These are phyloP conservation scores for Drosophila repleta DNA, from an alignment of 1,140 invertebrate genomes.

Conservation along the genomic window DNA sequence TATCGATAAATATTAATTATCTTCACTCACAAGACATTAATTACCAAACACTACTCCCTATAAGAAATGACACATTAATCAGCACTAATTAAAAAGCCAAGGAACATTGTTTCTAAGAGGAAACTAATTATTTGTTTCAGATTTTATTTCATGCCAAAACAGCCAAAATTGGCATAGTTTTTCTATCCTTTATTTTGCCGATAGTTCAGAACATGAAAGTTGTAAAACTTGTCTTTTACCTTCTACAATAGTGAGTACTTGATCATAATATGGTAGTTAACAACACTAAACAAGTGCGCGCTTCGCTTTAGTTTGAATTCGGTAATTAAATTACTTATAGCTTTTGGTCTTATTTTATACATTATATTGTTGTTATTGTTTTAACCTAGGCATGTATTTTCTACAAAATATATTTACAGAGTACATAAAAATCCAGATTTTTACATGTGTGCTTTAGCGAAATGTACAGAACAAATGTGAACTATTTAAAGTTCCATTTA, in stretches of 20 bases:
- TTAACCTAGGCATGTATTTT: slow-evolving; percentile 27
- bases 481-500: not conserved
- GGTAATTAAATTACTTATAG: not conserved
- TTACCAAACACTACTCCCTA: too few species aligned
- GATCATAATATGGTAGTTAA: too few species aligned
- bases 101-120: too few species aligned
- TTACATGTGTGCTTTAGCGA: slow-evolving; percentile 19
- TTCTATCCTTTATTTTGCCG: too few species aligned
- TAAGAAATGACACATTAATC: not conserved
- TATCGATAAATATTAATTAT: slow-evolving; percentile 1
- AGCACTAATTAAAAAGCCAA: not conserved
- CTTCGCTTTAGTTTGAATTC: too few species aligned
- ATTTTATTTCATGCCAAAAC: too few species aligned
- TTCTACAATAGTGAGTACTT: too few species aligned
- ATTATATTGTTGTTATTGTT: slow-evolving; percentile 2
- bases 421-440: slow-evolving; percentile 33
- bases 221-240: too few species aligned
- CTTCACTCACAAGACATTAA: not conserved
- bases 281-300: too few species aligned
- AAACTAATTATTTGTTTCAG: too few species aligned
- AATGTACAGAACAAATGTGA: slow-evolving; percentile 7
- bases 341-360: not conserved
- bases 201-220: too few species aligned
- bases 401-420: slow-evolving; percentile 44
- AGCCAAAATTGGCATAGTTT: too few species aligned